Percentiles rank a stretch among this genome's conserved stretches.
phyloP scores from a whole-genome alignment of 2,888 invertebrate genomes.

The Drosophila ezoana region DNA sequence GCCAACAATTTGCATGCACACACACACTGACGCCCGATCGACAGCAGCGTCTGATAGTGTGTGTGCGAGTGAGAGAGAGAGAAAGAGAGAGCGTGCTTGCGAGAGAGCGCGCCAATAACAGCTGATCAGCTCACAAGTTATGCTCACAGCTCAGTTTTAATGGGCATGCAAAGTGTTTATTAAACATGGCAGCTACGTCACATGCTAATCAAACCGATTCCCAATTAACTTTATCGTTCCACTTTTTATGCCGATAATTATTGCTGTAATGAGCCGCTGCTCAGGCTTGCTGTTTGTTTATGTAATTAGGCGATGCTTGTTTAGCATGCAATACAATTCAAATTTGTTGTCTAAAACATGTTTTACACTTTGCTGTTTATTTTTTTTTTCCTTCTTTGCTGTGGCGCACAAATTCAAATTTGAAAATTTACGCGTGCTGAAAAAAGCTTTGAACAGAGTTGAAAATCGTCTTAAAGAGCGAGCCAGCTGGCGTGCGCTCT shows the following conservation, averaged over 20 bases:
- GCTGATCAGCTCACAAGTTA: slow-evolving; percentile 53
- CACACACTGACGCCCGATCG: slow-evolving; percentile 13
- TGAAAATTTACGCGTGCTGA: slow-evolving; percentile 28
- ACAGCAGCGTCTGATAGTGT: background rate
- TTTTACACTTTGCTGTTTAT: slow-evolving; percentile 7
- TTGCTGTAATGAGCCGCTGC: slow-evolving; percentile 32
- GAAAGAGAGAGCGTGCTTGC: slow-evolving; percentile 1
- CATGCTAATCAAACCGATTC: slow-evolving; percentile 63
- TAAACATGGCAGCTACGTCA: slow-evolving; percentile 59
- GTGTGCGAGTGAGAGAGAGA: slow-evolving; percentile 11
- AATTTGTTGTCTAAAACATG: slow-evolving; percentile 25
- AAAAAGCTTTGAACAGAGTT: slow-evolving; percentile 52
- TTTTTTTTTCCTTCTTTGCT: background rate
- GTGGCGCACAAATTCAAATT: slow-evolving; percentile 57
- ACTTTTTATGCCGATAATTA: slow-evolving; percentile 59
- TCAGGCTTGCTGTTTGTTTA: slow-evolving; percentile 45
- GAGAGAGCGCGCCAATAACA: slow-evolving; percentile 25
- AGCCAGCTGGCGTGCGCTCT: slow-evolving; percentile 33
- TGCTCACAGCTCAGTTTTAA: slow-evolving; percentile 76
- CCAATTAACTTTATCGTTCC: slow-evolving; percentile 54
- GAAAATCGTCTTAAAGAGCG: slow-evolving; percentile 33
- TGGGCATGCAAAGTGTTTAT: slow-evolving; percentile 84
- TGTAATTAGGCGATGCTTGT: slow-evolving; percentile 45
- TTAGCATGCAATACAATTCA: slow-evolving; percentile 24
- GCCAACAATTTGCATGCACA: slow-evolving; percentile 53